Conservation (phyloP, 1,140 invertebrate species). For the Nebria ingens region DNA sequence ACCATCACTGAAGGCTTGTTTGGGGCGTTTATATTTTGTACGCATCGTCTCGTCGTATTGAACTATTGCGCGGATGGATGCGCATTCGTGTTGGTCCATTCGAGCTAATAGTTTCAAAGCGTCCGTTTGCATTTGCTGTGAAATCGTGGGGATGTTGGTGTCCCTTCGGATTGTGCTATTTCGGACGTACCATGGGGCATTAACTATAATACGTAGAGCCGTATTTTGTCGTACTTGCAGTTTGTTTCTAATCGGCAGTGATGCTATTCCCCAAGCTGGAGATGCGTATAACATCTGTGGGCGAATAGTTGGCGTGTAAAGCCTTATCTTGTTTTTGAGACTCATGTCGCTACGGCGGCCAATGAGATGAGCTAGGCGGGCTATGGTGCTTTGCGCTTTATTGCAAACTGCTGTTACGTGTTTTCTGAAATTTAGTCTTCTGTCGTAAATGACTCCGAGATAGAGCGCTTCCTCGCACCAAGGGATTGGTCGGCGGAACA, state of each 20-base stretch:
- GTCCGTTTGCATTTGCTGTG: no score
- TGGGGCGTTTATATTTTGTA: no score
- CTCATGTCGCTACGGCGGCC: neutral
- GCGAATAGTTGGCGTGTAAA: neutral
- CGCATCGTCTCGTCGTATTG: no score
- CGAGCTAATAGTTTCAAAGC: no score
- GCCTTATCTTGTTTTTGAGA: neutral
- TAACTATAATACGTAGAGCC: neutral
- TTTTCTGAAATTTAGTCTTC: neutral
- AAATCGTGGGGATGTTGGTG: slow-evolving; percentile 9
- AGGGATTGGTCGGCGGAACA: neutral
- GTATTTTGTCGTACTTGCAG: neutral
- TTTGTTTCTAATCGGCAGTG: neutral
- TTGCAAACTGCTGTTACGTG: neutral
- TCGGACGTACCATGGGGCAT: neutral
- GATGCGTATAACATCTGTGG: neutral
- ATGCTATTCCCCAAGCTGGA: neutral
- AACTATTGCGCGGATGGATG: no score
- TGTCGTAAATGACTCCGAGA: neutral
- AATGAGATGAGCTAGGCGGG: neutral
- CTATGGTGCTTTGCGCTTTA: neutral
- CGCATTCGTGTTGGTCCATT: no score
- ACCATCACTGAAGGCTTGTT: no score
- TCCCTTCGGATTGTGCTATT: slow-evolving; percentile 7
- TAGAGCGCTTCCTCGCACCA: neutral